Evolutionary conservation across 2,797 vertebrate genomes (phyloP), one percentile per base, ranked within the genome.

Genomic region (Psittacula echo): DNA sequence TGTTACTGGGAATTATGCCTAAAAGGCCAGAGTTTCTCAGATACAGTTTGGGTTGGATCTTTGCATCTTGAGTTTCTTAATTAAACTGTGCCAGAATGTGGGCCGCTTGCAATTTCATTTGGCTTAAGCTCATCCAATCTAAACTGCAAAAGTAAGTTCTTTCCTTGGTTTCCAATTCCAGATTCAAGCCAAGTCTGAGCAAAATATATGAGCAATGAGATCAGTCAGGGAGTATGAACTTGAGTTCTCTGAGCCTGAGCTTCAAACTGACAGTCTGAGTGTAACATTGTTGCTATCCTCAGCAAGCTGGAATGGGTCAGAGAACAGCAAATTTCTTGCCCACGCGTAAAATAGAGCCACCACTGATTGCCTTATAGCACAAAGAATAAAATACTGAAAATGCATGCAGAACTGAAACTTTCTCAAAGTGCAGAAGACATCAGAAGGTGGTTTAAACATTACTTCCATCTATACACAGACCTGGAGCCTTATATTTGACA

Each of bases 1-100:
- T 94, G 90, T 89, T 91, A 92, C 88, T 94, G 96, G 93, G 95
- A 96, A 85, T 47, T 87, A 71, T 95, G 94, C 95, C 96, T 94
- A 85, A 96, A 94, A 93, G 88, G 51, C 44, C 39, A 82, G 51
- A 82, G 84, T 85, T 94, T 90, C 84, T 90, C 86, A 85, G 72
- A 64, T 41, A 53, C 44, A 73, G 24, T 83, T 83, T 93, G 27
- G 20, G 20, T 56, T 93, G 78, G 29, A 85, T n/a, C 56, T 95
- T 87, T 79, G 51, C 32, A 67, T 76, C 79, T 89, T 95, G 65
- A 85, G 81, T 89, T 92, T 85, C 93, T 89, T 92, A 90, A 89
- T 95, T 92, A 92, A 89, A 85, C 86, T 42, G 34, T 87, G 90
- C 62, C 82, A 95, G 73, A 81, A 87, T 87, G 45, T 89, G 66